Percentiles rank a stretch among this genome's conserved stretches.
These are phyloP conservation scores for Ctena decussata DNA, from an alignment of 2,888 invertebrate species.

Conservation along the genomic window DNA sequence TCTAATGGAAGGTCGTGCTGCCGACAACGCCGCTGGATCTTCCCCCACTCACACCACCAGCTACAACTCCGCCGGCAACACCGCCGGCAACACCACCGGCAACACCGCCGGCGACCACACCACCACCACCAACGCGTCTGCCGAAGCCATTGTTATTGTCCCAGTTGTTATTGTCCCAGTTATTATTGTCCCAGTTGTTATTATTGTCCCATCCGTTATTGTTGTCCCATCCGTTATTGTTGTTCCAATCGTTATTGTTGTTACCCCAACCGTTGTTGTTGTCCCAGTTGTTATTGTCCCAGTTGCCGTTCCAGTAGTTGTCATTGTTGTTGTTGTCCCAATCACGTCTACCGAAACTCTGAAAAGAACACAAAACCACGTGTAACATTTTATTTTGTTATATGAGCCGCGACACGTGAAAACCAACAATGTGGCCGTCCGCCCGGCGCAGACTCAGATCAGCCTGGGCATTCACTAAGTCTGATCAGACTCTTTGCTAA, in stretches of 20 bases:
- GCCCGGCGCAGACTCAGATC: too few relatives aligned
- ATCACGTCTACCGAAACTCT: too few relatives aligned
- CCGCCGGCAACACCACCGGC: neutral
- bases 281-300: neutral
- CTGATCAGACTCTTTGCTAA: too few relatives aligned
- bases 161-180: conserved; percentile 3
- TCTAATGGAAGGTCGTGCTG: neutral
- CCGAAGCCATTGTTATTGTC: conserved; percentile 9
- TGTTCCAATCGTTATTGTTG: neutral
- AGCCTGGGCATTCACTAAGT: too few relatives aligned
- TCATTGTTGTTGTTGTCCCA: neutral
- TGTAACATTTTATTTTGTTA: too few relatives aligned
- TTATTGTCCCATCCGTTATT: conserved; percentile 11
- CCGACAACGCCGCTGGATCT: neutral
- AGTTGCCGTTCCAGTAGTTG: too few relatives aligned
- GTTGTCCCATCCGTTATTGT: conserved; percentile 16
- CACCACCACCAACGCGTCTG: neutral
- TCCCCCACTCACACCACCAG: neutral
- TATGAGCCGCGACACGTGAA: too few relatives aligned
- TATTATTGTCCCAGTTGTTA: neutral
- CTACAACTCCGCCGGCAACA: neutral
- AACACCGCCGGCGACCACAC: neutral
- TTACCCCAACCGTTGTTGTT: neutral
- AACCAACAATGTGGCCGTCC: too few relatives aligned
- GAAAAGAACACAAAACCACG: too few relatives aligned